Percentiles rank a stretch among this genome's conserved stretches.
These are phyloP conservation scores for Sylvilagus floridanus DNA, from an alignment of 2,797 vertebrate species.

Conservation along the genomic window DNA sequence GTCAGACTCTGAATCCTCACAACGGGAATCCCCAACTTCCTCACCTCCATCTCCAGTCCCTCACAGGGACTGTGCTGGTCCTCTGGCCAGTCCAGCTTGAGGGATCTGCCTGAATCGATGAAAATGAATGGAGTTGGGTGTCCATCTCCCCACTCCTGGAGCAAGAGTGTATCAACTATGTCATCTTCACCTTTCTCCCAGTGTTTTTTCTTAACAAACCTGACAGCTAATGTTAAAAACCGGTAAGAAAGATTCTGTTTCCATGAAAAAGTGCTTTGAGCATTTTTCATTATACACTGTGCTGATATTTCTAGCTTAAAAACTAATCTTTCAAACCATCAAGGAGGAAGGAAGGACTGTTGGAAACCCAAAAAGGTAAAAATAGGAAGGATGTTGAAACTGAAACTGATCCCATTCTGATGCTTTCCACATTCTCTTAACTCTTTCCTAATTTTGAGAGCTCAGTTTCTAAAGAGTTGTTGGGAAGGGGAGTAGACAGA, in stretches of 20 bases:
- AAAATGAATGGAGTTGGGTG: background rate
- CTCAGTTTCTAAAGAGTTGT: slow-evolving; percentile 22
- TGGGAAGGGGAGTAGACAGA: background rate
- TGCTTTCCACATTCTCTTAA: background rate
- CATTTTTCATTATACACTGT: slow-evolving; percentile 54
- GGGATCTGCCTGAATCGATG: background rate
- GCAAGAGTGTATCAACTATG: background rate
- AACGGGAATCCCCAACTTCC: background rate
- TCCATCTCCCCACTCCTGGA: background rate
- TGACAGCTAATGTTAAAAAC: slow-evolving; percentile 59
- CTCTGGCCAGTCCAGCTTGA: background rate
- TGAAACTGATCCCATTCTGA: slow-evolving; percentile 34
- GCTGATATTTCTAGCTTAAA: slow-evolving; percentile 64
- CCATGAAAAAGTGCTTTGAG: slow-evolving; percentile 60
- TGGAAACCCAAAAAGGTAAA: slow-evolving; percentile 55
- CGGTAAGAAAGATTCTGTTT: slow-evolving; percentile 58
- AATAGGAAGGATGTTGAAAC: slow-evolving; percentile 65
- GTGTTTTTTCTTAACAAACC: slow-evolving; percentile 8
- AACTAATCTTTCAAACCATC: slow-evolving; percentile 66
- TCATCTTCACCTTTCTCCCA: slow-evolving; percentile 17
- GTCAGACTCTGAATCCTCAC: background rate
- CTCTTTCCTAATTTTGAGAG: slow-evolving; percentile 44
- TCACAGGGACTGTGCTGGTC: background rate
- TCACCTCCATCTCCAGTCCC: background rate
- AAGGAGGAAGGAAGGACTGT: slow-evolving; percentile 36